Conservation (phyloP, 2,797 vertebrate genomes). For the Amblyraja radiata region DNA sequence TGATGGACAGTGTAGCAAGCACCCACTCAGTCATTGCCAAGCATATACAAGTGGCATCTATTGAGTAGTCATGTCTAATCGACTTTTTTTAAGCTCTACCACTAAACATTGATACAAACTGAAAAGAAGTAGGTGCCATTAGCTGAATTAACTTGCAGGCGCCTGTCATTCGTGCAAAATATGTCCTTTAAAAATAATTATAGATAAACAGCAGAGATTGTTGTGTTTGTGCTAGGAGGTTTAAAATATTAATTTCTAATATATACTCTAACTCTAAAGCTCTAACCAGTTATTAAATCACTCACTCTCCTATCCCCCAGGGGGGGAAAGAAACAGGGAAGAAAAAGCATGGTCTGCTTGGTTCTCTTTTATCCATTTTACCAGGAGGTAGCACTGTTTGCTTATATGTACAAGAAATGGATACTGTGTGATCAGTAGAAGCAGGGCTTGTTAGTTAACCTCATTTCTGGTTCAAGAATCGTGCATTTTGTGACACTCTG, state of each 20-base stretch:
- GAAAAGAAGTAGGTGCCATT: constrained; percentile 34
- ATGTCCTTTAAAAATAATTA: constrained; percentile 33
- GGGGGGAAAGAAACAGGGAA: background rate
- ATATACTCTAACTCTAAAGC: constrained; percentile 24
- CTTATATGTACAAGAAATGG: constrained; percentile 16
- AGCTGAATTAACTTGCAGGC: constrained; percentile 25
- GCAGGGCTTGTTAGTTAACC: constrained; percentile 24
- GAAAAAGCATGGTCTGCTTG: background rate
- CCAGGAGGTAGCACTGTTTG: constrained; percentile 35
- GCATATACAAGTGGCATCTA: background rate
- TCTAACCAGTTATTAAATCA: constrained; percentile 37
- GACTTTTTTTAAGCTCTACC: constrained; percentile 17
- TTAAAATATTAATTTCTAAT: constrained; percentile 36
- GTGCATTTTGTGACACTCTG: background rate
- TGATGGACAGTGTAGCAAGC: background rate
- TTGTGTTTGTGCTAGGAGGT: constrained; percentile 32
- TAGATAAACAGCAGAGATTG: constrained; percentile 36
- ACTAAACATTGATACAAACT: constrained; percentile 18
- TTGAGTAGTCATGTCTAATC: constrained; percentile 19
- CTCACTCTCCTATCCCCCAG: background rate
- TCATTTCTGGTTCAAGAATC: constrained; percentile 28
- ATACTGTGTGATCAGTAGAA: background rate
- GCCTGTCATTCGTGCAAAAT: constrained; percentile 26
- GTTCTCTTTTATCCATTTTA: constrained; percentile 15
- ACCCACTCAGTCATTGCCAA: background rate